These are phyloP conservation scores for Homalodisca vitripennis DNA, from an alignment of 1,140 invertebrate genomes.

Conservation along the genomic window DNA sequence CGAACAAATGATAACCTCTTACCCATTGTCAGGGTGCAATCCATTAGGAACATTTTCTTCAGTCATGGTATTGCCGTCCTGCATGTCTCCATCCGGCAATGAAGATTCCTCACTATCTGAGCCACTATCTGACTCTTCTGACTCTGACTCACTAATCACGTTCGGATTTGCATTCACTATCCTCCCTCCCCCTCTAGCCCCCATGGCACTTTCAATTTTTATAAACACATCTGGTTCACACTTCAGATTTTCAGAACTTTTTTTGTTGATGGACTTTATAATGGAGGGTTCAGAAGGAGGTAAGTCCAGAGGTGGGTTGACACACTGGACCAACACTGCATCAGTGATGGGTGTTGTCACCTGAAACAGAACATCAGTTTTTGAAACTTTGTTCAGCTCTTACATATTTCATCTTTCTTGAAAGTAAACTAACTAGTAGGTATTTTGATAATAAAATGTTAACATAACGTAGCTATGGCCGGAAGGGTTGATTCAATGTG, in stretches of 20 bases:
- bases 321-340: conserved; percentile 9
- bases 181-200: not conserved
- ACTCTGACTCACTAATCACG: not conserved
- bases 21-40: not conserved
- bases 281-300: not conserved
- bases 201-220: conserved; percentile 8
- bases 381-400: no score
- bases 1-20: not conserved
- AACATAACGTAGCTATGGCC: no score
- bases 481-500: no score
- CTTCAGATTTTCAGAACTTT: conserved; percentile 7
- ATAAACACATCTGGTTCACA: conserved; percentile 11
- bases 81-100: conserved; percentile 8
- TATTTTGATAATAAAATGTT: not conserved
- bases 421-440: not conserved
- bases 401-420: no score
- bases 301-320: conserved; percentile 3
- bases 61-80: not conserved
- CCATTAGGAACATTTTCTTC: not conserved
- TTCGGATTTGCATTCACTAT: not conserved
- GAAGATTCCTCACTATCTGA: conserved; percentile 19
- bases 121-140: conserved; percentile 26
- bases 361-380: not conserved
- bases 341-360: not conserved
- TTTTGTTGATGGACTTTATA: conserved; percentile 12